Evolutionary conservation across 2,888 invertebrate genomes (phyloP).

Genomic region (Apodemia duryi): DNA sequence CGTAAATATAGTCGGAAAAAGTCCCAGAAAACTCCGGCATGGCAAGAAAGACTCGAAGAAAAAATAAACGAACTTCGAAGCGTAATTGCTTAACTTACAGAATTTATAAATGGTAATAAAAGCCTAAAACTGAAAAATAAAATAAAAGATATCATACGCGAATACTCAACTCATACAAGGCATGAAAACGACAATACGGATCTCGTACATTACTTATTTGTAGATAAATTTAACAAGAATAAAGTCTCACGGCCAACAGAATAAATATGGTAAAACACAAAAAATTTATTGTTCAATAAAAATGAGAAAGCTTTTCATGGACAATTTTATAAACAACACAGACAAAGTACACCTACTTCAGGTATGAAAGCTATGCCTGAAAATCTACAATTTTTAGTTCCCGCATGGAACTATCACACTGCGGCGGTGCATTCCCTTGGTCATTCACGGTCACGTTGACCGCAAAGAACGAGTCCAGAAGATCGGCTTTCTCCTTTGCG

Average conservation of each 20-base stretch:
- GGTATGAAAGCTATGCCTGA: not conserved
- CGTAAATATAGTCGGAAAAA: too few species aligned
- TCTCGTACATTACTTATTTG: too few species aligned
- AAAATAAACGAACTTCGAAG: slow-evolving; percentile 20
- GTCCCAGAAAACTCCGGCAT: not conserved
- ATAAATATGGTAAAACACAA: not conserved
- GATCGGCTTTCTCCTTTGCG: too few species aligned
- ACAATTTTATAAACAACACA: not conserved
- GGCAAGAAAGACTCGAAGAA: slow-evolving; percentile 25
- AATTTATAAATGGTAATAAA: slow-evolving; percentile 17
- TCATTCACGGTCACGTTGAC: too few species aligned
- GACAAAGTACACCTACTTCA: too few species aligned
- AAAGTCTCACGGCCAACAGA: too few species aligned
- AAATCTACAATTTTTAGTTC: not conserved
- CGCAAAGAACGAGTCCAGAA: too few species aligned
- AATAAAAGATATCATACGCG: not conserved
- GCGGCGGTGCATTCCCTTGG: too few species aligned
- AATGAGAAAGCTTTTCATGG: too few species aligned
- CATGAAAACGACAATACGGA: too few species aligned
- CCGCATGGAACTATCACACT: too few species aligned
- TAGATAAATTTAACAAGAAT: too few species aligned
- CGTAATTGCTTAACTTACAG: slow-evolving; percentile 21
- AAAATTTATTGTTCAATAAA: not conserved
- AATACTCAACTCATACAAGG: not conserved
- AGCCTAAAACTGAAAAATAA: slow-evolving; percentile 9